Evolutionary conservation across 2,797 vertebrate species (phyloP), one percentile per base, ranked within the genome.

Genomic region (Garrulus glandarius): DNA sequence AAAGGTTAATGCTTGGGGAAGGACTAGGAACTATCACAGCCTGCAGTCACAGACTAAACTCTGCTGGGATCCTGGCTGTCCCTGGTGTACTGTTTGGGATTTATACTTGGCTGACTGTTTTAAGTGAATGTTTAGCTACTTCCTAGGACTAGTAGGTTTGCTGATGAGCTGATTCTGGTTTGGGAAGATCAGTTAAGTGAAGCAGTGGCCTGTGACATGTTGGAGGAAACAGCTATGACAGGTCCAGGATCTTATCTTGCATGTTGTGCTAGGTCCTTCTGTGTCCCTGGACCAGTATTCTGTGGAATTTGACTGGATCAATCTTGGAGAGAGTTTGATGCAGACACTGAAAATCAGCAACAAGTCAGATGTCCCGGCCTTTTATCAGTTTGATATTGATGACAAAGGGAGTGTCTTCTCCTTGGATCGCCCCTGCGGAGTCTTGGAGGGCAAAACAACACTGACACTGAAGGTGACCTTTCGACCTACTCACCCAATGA

Each of bases 351-450:
- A 98, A 84, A 97, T 99, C 34, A 95, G 98, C 89, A 99, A 99
- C 95, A 86, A 49, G 7, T 99, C 99, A 0, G 90, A 98, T 41
- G 98, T 98, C 27, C 96, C 96, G 0, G 98, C 98, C 17, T 56
- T 98, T 92, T 99, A 98, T 95, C 99, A 99, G 69, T 99, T 99
- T 95, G 98, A 99, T 92, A 97, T 99, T 9, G 99, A 99, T 96
- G 82, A 92, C 93, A 98, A 96, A 37, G 98, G 98, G 95, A 99
- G 99, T 1, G 98, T 99, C 60, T 99, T 99, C 93, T 98, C 94
- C 63, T 95, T 99, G 89, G 98, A 98, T 46, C 98, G 61, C 17
- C 94, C 97, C 37, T 96, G 95, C 7, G 99, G 99, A 72, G 96
- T 97, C 32, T 81, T 99, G 85, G 83, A 56, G 41, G 98, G 98